phyloP scores from a whole-genome alignment of 2,113 vertebrate genomes.

The Caloenas nicobarica region DNA sequence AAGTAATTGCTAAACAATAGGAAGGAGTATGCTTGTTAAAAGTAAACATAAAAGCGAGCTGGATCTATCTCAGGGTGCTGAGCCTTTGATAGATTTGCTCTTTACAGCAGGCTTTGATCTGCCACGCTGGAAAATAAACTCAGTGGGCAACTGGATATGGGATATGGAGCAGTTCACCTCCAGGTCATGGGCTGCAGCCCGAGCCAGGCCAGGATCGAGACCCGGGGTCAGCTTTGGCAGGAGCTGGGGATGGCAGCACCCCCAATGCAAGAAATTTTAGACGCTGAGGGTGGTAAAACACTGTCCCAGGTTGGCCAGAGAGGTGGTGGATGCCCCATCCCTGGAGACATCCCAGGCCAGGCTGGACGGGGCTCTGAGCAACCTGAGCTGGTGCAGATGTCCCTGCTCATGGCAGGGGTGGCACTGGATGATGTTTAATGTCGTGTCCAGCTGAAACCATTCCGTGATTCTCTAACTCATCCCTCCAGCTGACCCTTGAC shows the following conservation, averaged over 20 bases:
- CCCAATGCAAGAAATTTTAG: fast-evolving
- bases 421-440: no score
- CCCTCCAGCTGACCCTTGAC: no score
- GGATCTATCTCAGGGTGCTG: conserved; percentile 1
- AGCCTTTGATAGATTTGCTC: conserved; percentile 50
- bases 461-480: no score
- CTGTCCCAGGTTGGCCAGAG: no score
- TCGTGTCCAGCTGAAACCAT: no score
- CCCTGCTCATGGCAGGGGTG: no score
- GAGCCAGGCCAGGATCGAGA: neutral
- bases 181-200: neutral
- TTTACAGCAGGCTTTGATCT: conserved; percentile 54
- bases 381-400: no score
- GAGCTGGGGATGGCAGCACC: neutral
- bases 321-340: no score
- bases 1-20: conserved; percentile 6
- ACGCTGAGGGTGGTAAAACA: no score
- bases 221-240: neutral
- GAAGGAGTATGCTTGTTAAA: conserved; percentile 10
- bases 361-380: no score
- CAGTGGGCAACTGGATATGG: conserved; percentile 36
- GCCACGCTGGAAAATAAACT: conserved; percentile 34
- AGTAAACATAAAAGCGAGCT: neutral
- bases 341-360: no score
- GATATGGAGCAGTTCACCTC: conserved; percentile 33